Base-by-base conservation (phyloP, 2,797 vertebrate genomes). In the Protonibea diacanthus region DNA sequence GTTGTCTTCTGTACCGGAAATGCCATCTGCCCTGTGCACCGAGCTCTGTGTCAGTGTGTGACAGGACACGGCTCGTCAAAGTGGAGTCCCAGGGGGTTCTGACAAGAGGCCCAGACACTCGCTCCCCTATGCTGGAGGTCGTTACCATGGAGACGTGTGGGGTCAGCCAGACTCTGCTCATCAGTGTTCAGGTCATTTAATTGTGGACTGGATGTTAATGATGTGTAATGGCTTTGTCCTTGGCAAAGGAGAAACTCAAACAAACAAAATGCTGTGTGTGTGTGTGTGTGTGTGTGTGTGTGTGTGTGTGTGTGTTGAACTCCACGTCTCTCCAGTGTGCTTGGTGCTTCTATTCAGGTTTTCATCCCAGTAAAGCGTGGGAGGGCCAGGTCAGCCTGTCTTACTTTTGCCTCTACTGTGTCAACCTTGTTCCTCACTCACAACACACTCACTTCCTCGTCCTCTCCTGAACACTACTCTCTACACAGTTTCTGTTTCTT, bases 161-260 rank as follows among this genome's bases (percentile, higher is more conserved):
- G 84, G 89, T 95, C 84, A 95, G 91, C 76, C 92, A 95, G 89
- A 95, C 92, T 8, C 67, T 92, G 61, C 78, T 96, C 78, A 92
- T 92, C 47, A 93, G 84, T 33, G 90, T 94, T 60, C 89, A 89
- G 94, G 93, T 96, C 73, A 87, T 79, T 85, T 83, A 81, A 88
- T 74, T 86, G 87, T 82, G 66, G 52, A 27, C 60, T 42, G 47
- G 72, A 55, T 61, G 64, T 63, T 81, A 73, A 80, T 86, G 63
- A 87, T 61, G 71, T 76, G 68, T 81, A 84, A 85, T 76, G 62
- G 25, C 67, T 80, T 64, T 51, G 63, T 72, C 81, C 74, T 88
- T 86, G 61, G 73, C 49, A 49, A 72, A 80, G 64, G 62, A 58
- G 59, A 81, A 71, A 65, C 29, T 76, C 48, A 66, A 82, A 74